phyloP scores from a whole-genome alignment of 2,113 vertebrate species.

The Abramis brama region DNA sequence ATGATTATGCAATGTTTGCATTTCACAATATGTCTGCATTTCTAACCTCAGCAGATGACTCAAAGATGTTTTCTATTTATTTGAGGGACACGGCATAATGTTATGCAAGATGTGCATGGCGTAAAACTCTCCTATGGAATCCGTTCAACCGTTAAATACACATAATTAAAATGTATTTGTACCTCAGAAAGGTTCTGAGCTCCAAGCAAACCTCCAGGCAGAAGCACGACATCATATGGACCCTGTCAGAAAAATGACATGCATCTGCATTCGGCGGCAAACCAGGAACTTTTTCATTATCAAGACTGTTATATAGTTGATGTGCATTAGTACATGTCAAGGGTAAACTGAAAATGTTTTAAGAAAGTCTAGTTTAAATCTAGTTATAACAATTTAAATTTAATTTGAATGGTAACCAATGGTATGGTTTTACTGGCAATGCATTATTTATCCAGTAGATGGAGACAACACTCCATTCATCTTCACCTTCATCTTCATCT shows the following conservation, averaged over 20 bases:
- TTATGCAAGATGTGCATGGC: slow-evolving; percentile 11
- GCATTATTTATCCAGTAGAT: slow-evolving; percentile 26
- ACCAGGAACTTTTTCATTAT: background rate
- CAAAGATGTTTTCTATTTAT: slow-evolving; percentile 14
- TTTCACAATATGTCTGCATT: background rate
- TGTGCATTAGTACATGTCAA: background rate
- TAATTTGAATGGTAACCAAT: background rate
- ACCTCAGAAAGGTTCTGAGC: slow-evolving; percentile 96
- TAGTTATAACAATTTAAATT: background rate
- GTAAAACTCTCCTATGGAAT: background rate
- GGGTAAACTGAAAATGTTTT: background rate
- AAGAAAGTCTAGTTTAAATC: no score
- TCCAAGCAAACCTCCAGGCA: slow-evolving; percentile 92
- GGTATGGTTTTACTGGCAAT: background rate
- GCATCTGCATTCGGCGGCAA: background rate
- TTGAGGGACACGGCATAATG: background rate
- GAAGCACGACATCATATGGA: slow-evolving; percentile 91
- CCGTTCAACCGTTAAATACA: background rate
- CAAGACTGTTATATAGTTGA: background rate
- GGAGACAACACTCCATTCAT: slow-evolving; percentile 21
- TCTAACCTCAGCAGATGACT: slow-evolving; percentile 14
- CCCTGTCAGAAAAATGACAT: slow-evolving; percentile 76
- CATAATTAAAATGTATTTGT: slow-evolving; percentile 55
- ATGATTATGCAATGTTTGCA: slow-evolving; percentile 16
- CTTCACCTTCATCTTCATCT: background rate